phyloP scores from a whole-genome alignment of 2,113 vertebrate species.

The Phycodurus eques region DNA sequence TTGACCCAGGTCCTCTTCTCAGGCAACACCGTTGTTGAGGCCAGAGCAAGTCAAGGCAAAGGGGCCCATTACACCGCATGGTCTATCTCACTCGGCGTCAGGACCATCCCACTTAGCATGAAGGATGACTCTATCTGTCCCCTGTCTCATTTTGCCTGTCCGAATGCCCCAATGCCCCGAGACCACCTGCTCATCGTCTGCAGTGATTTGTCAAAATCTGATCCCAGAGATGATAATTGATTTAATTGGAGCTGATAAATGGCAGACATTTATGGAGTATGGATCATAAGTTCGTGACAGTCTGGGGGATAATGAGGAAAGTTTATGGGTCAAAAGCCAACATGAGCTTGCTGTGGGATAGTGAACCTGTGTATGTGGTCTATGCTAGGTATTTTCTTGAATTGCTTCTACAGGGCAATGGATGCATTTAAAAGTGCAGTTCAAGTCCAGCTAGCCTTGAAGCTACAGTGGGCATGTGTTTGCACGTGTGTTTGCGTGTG shows the following conservation, averaged over 20 bases:
- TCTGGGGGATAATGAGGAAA: conserved; percentile 56
- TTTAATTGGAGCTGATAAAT: conserved; percentile 70
- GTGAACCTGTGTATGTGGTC: conserved; percentile 32
- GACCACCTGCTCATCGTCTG: conserved; percentile 51
- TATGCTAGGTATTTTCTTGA: conserved; percentile 23
- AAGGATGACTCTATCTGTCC: conserved; percentile 72
- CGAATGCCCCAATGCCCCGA: conserved; percentile 51
- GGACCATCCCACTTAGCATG: conserved; percentile 69
- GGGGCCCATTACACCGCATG: conserved; percentile 63
- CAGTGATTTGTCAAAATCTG: conserved; percentile 60
- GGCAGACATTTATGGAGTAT: conserved; percentile 53
- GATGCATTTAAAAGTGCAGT: conserved; percentile 23
- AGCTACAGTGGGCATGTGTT: neutral
- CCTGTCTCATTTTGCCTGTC: conserved; percentile 64
- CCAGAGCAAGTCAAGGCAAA: conserved; percentile 71
- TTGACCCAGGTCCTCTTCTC: conserved; percentile 59
- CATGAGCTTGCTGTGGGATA: conserved; percentile 41
- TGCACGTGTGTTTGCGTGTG: neutral
- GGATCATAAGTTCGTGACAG: conserved; percentile 70
- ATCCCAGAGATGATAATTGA: conserved; percentile 67
- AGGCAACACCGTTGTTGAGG: conserved; percentile 40
- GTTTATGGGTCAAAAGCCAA: conserved; percentile 61
- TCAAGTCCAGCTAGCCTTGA: conserved; percentile 22
- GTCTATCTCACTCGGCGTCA: conserved; percentile 68
- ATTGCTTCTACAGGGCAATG: conserved; percentile 20